Conservation (phyloP, 1,140 invertebrate genomes). For the Drosophila subobscura region DNA sequence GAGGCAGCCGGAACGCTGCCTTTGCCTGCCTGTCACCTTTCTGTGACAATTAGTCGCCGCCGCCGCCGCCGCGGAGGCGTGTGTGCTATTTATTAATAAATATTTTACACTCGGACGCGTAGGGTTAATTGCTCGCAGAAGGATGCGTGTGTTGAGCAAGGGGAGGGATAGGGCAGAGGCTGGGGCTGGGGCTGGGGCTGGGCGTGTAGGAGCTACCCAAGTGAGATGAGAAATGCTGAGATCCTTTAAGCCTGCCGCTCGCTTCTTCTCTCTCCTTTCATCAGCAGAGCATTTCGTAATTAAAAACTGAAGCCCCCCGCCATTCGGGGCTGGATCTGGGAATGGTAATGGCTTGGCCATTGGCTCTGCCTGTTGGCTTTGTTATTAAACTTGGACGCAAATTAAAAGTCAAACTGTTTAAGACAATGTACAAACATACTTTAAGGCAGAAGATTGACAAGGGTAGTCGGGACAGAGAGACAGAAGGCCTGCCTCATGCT, state of each 20-base stretch:
- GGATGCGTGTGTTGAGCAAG: conserved; percentile 9
- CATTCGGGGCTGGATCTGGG: no score
- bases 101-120: conserved; percentile 78
- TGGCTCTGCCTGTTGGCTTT: conserved; percentile 31
- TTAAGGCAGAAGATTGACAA: conserved; percentile 56
- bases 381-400: conserved; percentile 68
- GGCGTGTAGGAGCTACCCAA: conserved; percentile 1
- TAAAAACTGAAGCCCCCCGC: conserved; percentile 43
- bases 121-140: conserved; percentile 64
- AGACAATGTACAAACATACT: conserved; percentile 76
- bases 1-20: conserved; percentile 25
- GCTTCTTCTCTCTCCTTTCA: neutral
- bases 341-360: neutral
- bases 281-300: conserved; percentile 54
- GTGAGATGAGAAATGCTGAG: conserved; percentile 3
- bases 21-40: conserved; percentile 52
- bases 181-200: neutral
- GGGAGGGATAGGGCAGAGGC: neutral
- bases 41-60: conserved; percentile 74
- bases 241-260: conserved; percentile 50
- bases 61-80: conserved; percentile 19
- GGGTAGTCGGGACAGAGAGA: conserved; percentile 38
- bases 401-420: conserved; percentile 83
- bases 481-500: conserved; percentile 43
- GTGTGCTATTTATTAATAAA: conserved; percentile 77